phyloP scores from a whole-genome alignment of 2,888 invertebrate genomes.

The Notocelia uddmanniana region DNA sequence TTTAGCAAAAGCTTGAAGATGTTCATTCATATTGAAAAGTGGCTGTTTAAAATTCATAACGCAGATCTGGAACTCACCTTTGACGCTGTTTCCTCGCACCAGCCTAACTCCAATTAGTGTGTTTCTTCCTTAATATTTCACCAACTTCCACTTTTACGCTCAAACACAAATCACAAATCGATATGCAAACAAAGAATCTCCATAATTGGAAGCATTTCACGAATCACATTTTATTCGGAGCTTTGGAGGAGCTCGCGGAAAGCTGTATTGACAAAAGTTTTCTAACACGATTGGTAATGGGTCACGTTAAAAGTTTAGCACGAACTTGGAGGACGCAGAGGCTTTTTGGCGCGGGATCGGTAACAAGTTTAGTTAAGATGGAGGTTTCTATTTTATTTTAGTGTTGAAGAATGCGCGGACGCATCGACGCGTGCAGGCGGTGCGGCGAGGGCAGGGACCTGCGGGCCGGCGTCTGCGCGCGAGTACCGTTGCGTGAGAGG shows the following conservation, averaged over 20 bases:
- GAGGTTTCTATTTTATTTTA: slow-evolving; percentile 47
- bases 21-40: slow-evolving; percentile 68
- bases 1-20: slow-evolving; percentile 51
- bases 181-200: slow-evolving; percentile 66
- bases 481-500: slow-evolving; percentile 80
- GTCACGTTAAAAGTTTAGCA: slow-evolving; percentile 57
- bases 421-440: slow-evolving; percentile 65
- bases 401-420: slow-evolving; percentile 53
- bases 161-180: slow-evolving; percentile 70
- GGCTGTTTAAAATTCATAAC: slow-evolving; percentile 63
- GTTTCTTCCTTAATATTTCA: slow-evolving; percentile 60
- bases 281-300: slow-evolving; percentile 57
- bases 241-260: slow-evolving; percentile 61
- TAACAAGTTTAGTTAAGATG: slow-evolving; percentile 30
- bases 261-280: slow-evolving; percentile 65
- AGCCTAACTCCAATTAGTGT: slow-evolving; percentile 49
- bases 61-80: slow-evolving; percentile 64
- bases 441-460: slow-evolving; percentile 78
- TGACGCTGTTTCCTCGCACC: slow-evolving; percentile 53
- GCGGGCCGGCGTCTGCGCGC: slow-evolving; percentile 64
- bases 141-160: slow-evolving; percentile 66
- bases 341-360: slow-evolving; percentile 13
- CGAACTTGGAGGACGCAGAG: slow-evolving; percentile 21
- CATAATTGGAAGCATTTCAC: slow-evolving; percentile 75
- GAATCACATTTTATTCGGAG: slow-evolving; percentile 68